These are phyloP conservation scores for Chloroclystis v-ata DNA, from an alignment of 2,888 invertebrate genomes.

Conservation along the genomic window DNA sequence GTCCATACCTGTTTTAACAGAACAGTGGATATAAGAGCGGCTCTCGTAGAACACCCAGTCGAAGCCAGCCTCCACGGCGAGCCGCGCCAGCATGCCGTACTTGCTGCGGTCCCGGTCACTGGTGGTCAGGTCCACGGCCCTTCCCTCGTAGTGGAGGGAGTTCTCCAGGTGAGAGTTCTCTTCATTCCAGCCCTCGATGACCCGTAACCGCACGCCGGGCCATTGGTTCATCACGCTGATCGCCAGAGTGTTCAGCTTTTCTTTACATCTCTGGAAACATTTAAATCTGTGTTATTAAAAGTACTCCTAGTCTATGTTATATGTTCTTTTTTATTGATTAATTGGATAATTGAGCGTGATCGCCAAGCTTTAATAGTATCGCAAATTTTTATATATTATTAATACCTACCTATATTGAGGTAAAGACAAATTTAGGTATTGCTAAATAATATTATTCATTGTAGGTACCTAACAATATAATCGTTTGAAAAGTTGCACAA, in stretches of 20 bases:
- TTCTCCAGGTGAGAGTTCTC: conserved; percentile 86
- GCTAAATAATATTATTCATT: neutral
- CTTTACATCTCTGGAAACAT: conserved; percentile 93
- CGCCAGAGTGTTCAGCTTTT: conserved; percentile 94
- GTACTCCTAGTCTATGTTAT: no score
- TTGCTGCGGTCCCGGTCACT: conserved; percentile 95
- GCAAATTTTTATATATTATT: no score
- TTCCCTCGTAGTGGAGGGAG: conserved; percentile 96
- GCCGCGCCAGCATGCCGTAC: conserved; percentile 96
- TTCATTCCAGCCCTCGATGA: conserved; percentile 98
- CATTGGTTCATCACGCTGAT: conserved; percentile 99
- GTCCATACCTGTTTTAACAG: conserved; percentile 95
- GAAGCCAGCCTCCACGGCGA: conserved; percentile 98
- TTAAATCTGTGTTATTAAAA: no score
- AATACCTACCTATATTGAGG: neutral
- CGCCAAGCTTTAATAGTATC: no score
- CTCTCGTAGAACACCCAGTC: conserved; percentile 99
- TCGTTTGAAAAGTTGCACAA: conserved; percentile 11
- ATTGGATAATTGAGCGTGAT: no score
- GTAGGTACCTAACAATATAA: neutral
- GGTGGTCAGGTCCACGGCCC: conserved; percentile 97
- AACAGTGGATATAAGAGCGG: conserved; percentile 96
- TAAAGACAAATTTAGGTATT: neutral
- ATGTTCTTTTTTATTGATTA: no score
- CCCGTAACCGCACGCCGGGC: conserved; percentile 95